Evolutionary conservation across 2,888 invertebrate species (phyloP).

Genomic region (Suillia variegata): DNA sequence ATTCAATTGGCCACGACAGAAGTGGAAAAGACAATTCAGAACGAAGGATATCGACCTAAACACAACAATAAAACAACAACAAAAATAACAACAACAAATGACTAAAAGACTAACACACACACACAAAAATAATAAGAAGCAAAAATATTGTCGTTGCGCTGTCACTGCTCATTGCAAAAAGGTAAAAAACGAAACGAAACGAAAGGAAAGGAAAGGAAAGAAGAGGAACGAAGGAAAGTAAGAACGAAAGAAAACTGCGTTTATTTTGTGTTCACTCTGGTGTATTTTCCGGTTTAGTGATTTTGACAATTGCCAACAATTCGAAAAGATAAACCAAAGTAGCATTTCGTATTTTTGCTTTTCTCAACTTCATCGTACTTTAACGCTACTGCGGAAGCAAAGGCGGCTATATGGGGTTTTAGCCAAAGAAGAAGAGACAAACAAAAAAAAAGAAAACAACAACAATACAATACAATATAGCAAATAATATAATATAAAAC

Average conservation of each 20-base stretch:
- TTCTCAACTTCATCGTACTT: no score
- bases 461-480: no score
- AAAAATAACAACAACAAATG: no score
- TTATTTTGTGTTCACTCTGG: constrained; percentile 30
- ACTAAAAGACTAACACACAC: no score
- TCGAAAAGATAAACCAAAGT: background rate
- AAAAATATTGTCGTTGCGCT: constrained; percentile 1
- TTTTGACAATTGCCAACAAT: background rate
- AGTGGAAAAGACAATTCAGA: constrained; percentile 7
- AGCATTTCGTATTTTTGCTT: no score
- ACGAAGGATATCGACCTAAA: constrained; percentile 24
- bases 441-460: no score
- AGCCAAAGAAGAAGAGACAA: no score
- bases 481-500: no score
- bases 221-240: constrained; percentile 9
- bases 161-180: background rate
- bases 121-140: constrained; percentile 42
- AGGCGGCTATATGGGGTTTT: no score
- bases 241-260: constrained; percentile 30
- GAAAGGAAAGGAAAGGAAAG: constrained; percentile 21
- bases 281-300: constrained; percentile 34
- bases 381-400: no score
- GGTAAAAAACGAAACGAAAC: constrained; percentile 12
- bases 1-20: constrained; percentile 45
- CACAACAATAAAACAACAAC: constrained; percentile 23